A percentile compares a stretch with the other conserved stretches of the same genome.
Conservation (phyloP, 2,797 vertebrate genomes). For the Alectoris magna region DNA sequence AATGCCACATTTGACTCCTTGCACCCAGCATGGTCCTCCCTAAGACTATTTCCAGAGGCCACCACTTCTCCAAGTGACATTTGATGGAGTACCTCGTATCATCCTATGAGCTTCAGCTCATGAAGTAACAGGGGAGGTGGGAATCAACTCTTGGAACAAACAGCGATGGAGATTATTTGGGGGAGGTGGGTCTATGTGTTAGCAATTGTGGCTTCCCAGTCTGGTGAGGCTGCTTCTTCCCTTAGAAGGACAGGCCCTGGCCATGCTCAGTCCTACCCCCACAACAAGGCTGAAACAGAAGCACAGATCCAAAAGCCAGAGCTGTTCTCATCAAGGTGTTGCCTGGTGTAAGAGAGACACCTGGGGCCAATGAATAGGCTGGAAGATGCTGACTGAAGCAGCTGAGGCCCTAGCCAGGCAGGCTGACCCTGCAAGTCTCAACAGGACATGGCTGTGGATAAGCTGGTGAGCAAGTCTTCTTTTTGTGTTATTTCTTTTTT, state of each 20-base stretch:
- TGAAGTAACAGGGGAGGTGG: background rate
- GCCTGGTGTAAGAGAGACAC: background rate
- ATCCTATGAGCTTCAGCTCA: background rate
- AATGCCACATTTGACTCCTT: background rate
- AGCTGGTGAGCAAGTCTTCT: background rate
- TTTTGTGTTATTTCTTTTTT: background rate
- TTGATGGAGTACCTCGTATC: background rate
- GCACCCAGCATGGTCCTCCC: background rate
- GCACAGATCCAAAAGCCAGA: background rate
- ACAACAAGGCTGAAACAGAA: background rate
- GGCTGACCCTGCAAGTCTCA: background rate
- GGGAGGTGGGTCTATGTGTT: background rate
- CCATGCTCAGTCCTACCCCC: accelerated
- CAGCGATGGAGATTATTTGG: background rate
- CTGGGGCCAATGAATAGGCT: background rate
- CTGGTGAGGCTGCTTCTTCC: background rate
- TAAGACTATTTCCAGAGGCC: background rate
- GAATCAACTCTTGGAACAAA: background rate
- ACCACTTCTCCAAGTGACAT: background rate
- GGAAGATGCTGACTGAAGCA: background rate
- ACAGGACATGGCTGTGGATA: background rate
- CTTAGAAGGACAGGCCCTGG: background rate
- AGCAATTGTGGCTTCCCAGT: background rate
- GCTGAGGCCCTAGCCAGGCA: background rate
- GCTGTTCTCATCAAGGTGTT: background rate